A percentile compares a stretch with the other conserved stretches of the same genome.
These are phyloP conservation scores for Onychomys arenicola DNA, from an alignment of 2,797 vertebrate genomes.

Conservation along the genomic window DNA sequence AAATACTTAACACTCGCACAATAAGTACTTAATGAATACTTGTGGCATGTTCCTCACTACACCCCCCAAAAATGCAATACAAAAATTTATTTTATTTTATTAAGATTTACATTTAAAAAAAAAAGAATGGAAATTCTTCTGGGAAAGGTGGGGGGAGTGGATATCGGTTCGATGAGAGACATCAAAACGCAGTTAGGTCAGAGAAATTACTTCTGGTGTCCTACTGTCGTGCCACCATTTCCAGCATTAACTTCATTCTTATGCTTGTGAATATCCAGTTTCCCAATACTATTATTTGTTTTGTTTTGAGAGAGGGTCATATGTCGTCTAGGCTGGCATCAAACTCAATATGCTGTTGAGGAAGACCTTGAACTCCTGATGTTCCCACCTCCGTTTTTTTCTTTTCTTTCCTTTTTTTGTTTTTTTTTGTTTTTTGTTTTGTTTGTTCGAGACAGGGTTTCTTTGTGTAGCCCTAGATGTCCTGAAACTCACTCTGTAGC, in stretches of 20 bases:
- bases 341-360: background rate
- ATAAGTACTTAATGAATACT: conserved; percentile 21
- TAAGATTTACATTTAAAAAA: too few species aligned
- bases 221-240: background rate
- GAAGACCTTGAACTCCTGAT: background rate
- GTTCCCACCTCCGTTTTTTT: background rate
- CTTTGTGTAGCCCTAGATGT: too few species aligned
- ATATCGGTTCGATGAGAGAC: background rate
- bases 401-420: background rate
- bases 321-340: too few species aligned
- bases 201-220: too few species aligned
- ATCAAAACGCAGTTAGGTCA: background rate
- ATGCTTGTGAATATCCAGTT: background rate
- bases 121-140: background rate
- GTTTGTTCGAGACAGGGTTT: too few species aligned
- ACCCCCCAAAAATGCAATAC: background rate
- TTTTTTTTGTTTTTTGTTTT: too few species aligned
- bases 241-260: background rate
- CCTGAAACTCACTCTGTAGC: too few species aligned
- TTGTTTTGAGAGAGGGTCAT: background rate
- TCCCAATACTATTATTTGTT: background rate
- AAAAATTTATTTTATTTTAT: background rate
- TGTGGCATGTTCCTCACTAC: background rate
- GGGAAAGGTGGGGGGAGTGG: background rate
- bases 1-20: background rate